phyloP scores from a whole-genome alignment of 2,888 invertebrate genomes.

The Tigriopus californicus region DNA sequence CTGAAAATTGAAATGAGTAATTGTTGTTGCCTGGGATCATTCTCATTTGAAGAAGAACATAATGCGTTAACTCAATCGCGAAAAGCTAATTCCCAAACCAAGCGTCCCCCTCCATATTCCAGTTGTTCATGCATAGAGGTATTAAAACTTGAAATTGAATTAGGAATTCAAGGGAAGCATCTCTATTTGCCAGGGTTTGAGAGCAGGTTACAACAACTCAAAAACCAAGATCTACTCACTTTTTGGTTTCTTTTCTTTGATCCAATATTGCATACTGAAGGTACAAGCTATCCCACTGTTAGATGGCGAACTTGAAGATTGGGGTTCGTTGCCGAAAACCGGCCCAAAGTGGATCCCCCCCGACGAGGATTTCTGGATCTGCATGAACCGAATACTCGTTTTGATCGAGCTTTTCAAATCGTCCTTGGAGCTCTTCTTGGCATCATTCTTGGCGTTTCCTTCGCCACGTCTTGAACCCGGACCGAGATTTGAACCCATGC shows the following conservation, averaged over 20 bases:
- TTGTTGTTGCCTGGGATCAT: too few relatives aligned
- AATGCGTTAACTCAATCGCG: too few relatives aligned
- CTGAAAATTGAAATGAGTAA: too few relatives aligned
- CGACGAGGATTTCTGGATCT: neutral
- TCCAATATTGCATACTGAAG: slow-evolving; percentile 12
- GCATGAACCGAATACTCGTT: slow-evolving; percentile 13
- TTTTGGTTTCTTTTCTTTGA: slow-evolving; percentile 14
- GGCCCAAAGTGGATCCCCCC: neutral
- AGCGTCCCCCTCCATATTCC: too few relatives aligned
- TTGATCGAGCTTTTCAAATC: slow-evolving; percentile 11
- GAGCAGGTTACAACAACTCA: neutral
- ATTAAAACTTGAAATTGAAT: too few relatives aligned
- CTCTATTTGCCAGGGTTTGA: too few relatives aligned
- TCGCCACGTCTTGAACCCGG: neutral
- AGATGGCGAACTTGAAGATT: too few relatives aligned
- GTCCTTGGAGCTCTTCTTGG: neutral
- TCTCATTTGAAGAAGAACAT: too few relatives aligned
- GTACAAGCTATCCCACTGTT: neutral
- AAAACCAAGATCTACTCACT: slow-evolving; percentile 31
- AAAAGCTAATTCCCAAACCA: too few relatives aligned
- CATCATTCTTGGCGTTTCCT: neutral
- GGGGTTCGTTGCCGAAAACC: too few relatives aligned
- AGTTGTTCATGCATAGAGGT: too few relatives aligned
- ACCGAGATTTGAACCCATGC: neutral
- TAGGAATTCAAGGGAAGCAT: too few relatives aligned